phyloP scores from a whole-genome alignment of 2,113 vertebrate species.

The Machaerirhynchus nigripectus region DNA sequence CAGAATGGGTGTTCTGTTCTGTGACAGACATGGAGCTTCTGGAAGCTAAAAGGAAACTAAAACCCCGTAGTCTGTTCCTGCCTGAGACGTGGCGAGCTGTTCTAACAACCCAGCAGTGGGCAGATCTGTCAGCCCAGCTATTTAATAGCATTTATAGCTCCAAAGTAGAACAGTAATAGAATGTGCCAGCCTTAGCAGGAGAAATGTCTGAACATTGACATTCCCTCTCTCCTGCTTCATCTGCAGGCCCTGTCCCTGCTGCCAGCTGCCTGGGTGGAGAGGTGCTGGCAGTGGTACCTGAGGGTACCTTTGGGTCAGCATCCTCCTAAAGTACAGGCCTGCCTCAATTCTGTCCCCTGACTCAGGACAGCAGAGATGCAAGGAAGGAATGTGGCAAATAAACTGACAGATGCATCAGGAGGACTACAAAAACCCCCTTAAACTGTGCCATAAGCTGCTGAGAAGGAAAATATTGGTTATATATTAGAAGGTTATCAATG shows the following conservation, averaged over 20 bases:
- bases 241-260: background rate
- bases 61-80: background rate
- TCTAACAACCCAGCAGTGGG: background rate
- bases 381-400: background rate
- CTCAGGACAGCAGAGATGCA: background rate
- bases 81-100: background rate
- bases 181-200: background rate
- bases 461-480: background rate
- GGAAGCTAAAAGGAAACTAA: background rate
- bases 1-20: background rate
- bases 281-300: background rate
- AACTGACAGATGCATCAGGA: background rate
- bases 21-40: background rate
- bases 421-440: rapidly evolving
- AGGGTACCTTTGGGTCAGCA: background rate
- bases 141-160: background rate
- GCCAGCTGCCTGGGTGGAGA: background rate
- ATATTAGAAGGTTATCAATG: background rate
- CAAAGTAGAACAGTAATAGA: background rate
- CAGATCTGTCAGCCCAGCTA: background rate
- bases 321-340: background rate
- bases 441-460: background rate
- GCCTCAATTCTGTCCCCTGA: background rate
- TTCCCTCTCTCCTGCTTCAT: background rate
- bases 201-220: background rate